phyloP scores from a whole-genome alignment of 1,140 invertebrate species.

The roundworm (Caenorhabditis elegans) region DNA sequence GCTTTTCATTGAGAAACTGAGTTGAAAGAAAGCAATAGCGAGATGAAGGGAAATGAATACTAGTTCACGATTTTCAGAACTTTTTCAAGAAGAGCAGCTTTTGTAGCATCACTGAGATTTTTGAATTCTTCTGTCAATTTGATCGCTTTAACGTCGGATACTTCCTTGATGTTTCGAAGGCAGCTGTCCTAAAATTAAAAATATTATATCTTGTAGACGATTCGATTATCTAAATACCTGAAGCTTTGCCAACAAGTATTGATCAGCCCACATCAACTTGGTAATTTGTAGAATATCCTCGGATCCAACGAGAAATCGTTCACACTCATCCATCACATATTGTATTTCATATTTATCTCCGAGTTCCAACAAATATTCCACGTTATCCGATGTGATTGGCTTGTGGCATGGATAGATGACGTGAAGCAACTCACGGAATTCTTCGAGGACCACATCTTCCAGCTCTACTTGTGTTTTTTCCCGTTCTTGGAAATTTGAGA shows the following conservation, averaged over 20 bases:
- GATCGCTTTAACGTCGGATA: constrained; percentile 48
- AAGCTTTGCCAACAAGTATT: constrained; percentile 54
- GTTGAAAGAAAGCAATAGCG: too few species aligned
- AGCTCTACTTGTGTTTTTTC: constrained; percentile 56
- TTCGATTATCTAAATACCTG: constrained; percentile 40
- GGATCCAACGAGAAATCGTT: constrained; percentile 51
- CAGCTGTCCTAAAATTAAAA: constrained; percentile 54
- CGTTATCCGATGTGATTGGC: constrained; percentile 56
- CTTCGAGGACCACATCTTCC: constrained; percentile 57
- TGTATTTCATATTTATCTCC: constrained; percentile 62
- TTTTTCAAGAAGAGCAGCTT: constrained; percentile 27
- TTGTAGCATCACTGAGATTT: constrained; percentile 56
- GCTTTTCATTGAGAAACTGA: too few species aligned
- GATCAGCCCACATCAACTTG: constrained; percentile 60
- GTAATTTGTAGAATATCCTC: constrained; percentile 54
- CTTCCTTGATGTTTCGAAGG: constrained; percentile 54
- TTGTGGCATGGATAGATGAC: constrained; percentile 61
- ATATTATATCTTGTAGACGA: not conserved
- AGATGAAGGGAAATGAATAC: too few species aligned
- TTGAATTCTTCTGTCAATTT: constrained; percentile 56
- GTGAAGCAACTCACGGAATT: constrained; percentile 56
- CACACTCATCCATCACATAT: constrained; percentile 60
- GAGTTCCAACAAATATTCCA: constrained; percentile 58
- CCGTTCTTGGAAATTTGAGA: constrained; percentile 50
- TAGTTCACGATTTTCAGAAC: not conserved